These are phyloP conservation scores for Atlantisia rogersi DNA, from an alignment of 2,113 vertebrate genomes.

Conservation along the genomic window DNA sequence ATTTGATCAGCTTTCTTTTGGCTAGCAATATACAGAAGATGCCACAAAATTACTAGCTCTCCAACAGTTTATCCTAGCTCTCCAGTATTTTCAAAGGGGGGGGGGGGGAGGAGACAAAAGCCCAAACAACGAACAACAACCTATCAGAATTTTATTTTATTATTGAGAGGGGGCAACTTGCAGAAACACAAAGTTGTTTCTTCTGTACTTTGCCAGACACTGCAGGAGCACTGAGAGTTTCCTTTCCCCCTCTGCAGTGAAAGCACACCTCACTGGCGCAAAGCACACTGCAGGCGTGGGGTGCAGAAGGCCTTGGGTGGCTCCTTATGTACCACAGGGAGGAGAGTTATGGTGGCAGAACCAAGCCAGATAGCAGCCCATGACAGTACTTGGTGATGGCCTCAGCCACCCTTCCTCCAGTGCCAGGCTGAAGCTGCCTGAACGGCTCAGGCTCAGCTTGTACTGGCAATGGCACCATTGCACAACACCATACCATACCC, in stretches of 20 bases:
- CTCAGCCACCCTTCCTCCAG: background rate
- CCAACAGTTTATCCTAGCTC: background rate
- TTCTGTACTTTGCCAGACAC: background rate
- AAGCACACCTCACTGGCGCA: background rate
- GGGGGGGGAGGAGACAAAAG: background rate
- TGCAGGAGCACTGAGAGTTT: background rate
- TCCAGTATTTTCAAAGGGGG: background rate
- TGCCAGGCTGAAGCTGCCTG: background rate
- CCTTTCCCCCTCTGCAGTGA: background rate
- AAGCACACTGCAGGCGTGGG: background rate
- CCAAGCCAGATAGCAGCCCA: background rate
- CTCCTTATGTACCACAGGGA: background rate
- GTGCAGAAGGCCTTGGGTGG: too few species aligned
- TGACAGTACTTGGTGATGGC: rapidly evolving
- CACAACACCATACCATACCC: background rate
- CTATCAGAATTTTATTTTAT: background rate
- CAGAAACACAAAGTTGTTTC: background rate
- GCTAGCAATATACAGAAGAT: background rate
- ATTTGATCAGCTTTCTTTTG: background rate
- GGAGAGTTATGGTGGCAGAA: rapidly evolving
- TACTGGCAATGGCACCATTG: background rate
- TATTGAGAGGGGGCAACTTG: background rate
- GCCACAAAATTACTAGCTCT: background rate
- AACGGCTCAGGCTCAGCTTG: background rate
- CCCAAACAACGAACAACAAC: background rate